Evolutionary conservation across 2,888 invertebrate genomes (phyloP).

Genomic region (Xanthorhoe designata): DNA sequence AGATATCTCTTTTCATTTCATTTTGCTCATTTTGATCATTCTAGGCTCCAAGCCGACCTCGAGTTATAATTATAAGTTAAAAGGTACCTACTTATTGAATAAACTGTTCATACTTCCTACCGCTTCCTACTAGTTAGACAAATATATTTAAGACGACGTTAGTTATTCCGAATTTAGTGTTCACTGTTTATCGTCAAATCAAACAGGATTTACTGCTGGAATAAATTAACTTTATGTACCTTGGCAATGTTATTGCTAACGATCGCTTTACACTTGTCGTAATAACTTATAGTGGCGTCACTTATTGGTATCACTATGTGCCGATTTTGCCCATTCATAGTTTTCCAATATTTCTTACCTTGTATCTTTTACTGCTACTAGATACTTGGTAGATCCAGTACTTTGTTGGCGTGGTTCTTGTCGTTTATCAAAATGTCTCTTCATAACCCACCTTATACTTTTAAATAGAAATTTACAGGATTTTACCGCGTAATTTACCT

Average conservation of each 20-base stretch:
- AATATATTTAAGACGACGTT: background rate
- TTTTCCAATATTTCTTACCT: background rate
- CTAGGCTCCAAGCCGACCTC: background rate
- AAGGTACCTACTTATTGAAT: background rate
- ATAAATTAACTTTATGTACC: constrained; percentile 61
- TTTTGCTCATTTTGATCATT: too few relatives aligned
- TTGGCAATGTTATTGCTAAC: constrained; percentile 48
- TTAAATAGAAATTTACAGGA: too few relatives aligned
- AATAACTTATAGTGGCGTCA: constrained; percentile 32
- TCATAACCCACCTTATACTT: too few relatives aligned
- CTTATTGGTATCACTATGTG: background rate
- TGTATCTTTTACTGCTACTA: too few relatives aligned
- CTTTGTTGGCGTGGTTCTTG: too few relatives aligned
- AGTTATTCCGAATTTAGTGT: constrained; percentile 40
- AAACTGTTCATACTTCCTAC: background rate
- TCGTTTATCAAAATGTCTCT: too few relatives aligned
- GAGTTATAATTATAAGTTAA: background rate
- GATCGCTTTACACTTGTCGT: constrained; percentile 42
- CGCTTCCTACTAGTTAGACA: background rate
- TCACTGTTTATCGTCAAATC: constrained; percentile 53
- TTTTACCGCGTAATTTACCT: too few relatives aligned
- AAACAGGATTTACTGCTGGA: constrained; percentile 51
- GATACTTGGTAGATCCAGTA: too few relatives aligned
- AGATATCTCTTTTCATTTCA: too few relatives aligned
- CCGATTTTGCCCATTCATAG: background rate